phyloP scores from a whole-genome alignment of 2,113 vertebrate species.

The Carlito syrichta region DNA sequence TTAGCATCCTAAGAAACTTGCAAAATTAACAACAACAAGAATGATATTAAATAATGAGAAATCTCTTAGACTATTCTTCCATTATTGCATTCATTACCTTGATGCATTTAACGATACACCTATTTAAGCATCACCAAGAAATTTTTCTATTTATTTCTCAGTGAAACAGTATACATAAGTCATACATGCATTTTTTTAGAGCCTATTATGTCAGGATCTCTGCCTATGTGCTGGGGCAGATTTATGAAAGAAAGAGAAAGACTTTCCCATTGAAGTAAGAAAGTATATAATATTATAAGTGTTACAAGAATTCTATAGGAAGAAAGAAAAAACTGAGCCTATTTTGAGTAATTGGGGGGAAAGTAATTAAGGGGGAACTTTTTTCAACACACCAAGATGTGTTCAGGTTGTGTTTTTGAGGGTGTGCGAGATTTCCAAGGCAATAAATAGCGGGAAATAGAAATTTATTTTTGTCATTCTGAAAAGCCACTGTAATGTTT shows the following conservation, averaged over 20 bases:
- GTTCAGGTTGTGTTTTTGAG: neutral
- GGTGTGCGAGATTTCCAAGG: neutral
- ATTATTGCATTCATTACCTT: neutral
- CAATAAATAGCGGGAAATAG: neutral
- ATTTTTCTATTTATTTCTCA: neutral
- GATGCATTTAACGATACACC: neutral
- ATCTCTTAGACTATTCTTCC: neutral
- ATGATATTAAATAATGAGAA: neutral
- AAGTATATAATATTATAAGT: neutral
- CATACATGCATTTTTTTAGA: neutral
- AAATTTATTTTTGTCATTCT: neutral
- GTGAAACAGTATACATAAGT: neutral
- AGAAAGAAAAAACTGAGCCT: neutral
- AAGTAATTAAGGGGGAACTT: neutral
- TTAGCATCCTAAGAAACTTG: neutral
- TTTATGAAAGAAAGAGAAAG: neutral
- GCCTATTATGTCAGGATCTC: neutral
- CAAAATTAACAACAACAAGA: neutral
- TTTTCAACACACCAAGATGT: neutral
- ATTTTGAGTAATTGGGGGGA: neutral
- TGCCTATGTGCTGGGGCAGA: neutral
- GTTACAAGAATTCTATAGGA: fast-evolving
- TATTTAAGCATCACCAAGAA: neutral
- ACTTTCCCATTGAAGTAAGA: neutral
- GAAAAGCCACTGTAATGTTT: neutral